Evolutionary conservation across 2,797 vertebrate genomes (phyloP).

Genomic region (Garrulus glandarius): DNA sequence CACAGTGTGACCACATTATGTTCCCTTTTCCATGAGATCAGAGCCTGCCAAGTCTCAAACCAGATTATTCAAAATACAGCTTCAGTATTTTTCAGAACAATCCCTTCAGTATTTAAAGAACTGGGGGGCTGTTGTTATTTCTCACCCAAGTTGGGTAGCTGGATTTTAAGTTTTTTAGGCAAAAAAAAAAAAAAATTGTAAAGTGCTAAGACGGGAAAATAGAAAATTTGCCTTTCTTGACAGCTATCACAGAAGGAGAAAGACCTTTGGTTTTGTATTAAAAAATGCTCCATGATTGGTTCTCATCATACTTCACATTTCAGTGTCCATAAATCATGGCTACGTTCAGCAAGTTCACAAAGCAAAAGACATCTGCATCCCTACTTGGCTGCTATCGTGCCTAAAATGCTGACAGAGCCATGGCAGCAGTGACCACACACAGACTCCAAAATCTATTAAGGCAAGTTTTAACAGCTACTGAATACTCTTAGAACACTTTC

Average conservation of each 20-base stretch:
- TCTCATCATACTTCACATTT: not conserved
- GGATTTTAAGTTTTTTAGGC: not conserved
- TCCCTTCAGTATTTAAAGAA: not conserved
- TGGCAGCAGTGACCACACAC: conserved; percentile 43
- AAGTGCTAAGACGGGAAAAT: not conserved
- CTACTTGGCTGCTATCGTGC: not conserved
- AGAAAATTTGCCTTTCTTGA: not conserved
- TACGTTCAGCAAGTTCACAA: not conserved
- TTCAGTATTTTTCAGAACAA: conserved; percentile 5
- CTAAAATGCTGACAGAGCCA: not conserved
- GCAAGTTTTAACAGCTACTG: conserved; percentile 4
- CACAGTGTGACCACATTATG: not conserved
- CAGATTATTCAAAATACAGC: not conserved
- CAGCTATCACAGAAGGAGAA: not conserved
- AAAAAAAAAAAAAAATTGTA: not conserved
- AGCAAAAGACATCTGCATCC: not conserved
- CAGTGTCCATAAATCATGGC: not conserved
- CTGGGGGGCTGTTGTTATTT: not conserved
- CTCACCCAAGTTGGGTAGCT: not conserved
- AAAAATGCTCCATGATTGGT: not conserved
- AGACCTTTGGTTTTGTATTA: not conserved
- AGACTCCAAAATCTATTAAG: not conserved
- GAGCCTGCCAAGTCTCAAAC: conserved; percentile 11
- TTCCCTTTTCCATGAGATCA: not conserved
- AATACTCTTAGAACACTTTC: not conserved